A percentile compares a stretch with the other conserved stretches of the same genome.
Conservation (phyloP, 2,888 invertebrate genomes). For the Dolomedes plantarius region DNA sequence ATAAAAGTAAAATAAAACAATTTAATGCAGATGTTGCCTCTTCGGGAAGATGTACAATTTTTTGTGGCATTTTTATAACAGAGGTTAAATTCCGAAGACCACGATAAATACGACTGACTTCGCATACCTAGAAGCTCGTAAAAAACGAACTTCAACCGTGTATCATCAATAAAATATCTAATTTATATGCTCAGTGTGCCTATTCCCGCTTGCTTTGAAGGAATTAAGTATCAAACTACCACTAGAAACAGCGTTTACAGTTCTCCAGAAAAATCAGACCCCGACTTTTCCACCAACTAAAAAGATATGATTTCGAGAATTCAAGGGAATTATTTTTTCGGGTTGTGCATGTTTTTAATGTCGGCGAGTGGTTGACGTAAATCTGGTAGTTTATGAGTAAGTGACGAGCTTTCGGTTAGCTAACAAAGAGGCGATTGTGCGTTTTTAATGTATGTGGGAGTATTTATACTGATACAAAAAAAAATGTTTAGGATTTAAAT, state of each 20-base stretch:
- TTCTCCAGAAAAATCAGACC: slow-evolving; percentile 60
- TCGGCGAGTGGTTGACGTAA: slow-evolving; percentile 36
- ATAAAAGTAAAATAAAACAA: slow-evolving; percentile 39
- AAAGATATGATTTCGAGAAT: slow-evolving; percentile 61
- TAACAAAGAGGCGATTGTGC: slow-evolving; percentile 49
- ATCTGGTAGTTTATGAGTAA: slow-evolving; percentile 56
- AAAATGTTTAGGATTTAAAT: too few species aligned
- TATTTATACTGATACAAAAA: neutral
- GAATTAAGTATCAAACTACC: slow-evolving; percentile 69
- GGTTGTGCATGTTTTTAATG: slow-evolving; percentile 1
- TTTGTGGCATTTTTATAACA: slow-evolving; percentile 62
- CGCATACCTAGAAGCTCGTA: slow-evolving; percentile 58
- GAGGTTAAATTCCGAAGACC: slow-evolving; percentile 54
- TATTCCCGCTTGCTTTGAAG: slow-evolving; percentile 37
- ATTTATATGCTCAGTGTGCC: slow-evolving; percentile 58
- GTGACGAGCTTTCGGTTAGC: slow-evolving; percentile 19
- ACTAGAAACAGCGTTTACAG: slow-evolving; percentile 54
- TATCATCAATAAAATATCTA: slow-evolving; percentile 65
- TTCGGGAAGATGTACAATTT: slow-evolving; percentile 45
- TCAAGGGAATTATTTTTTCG: slow-evolving; percentile 33
- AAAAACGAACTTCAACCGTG: slow-evolving; percentile 55
- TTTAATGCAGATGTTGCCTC: slow-evolving; percentile 24
- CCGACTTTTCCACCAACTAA: slow-evolving; percentile 39
- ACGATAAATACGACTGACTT: slow-evolving; percentile 27
- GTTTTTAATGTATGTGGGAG: slow-evolving; percentile 22